Percentiles rank a stretch among this genome's conserved stretches.
phyloP scores from a whole-genome alignment of 2,888 invertebrate species.

The Drosophila rubida region DNA sequence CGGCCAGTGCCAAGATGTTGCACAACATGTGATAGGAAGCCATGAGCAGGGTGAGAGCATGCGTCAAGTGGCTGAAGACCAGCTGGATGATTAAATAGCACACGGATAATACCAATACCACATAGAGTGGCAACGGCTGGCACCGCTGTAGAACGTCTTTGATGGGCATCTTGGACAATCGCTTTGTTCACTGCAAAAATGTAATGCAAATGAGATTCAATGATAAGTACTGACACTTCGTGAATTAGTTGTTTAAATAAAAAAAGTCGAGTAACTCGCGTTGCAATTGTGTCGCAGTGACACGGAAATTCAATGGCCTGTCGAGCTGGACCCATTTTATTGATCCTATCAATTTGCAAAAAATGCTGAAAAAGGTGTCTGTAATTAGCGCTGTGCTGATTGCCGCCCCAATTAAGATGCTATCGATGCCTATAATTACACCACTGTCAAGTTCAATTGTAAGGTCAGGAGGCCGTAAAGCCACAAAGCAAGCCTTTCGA shows the following conservation, averaged over 20 bases:
- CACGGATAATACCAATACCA: conserved; percentile 90
- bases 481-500: not conserved
- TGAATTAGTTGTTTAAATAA: conserved; percentile 46
- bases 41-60: conserved; percentile 95
- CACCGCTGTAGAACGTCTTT: conserved; percentile 91
- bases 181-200: conserved; percentile 11
- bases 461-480: not conserved
- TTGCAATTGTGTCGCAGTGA: conserved; percentile 9
- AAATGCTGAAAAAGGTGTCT: conserved; percentile 11
- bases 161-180: conserved; percentile 88
- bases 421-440: conserved; percentile 5
- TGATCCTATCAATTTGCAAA: conserved; percentile 49
- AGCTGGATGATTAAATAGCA: conserved; percentile 93
- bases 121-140: conserved; percentile 90
- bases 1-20: conserved; percentile 93
- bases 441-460: conserved; percentile 16
- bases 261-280: not conserved
- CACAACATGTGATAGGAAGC: conserved; percentile 98
- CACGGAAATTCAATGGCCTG: conserved; percentile 28
- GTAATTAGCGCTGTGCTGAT: conserved; percentile 18
- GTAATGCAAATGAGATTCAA: not conserved
- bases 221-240: conserved; percentile 13
- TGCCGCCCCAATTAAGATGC: not conserved
- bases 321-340: conserved; percentile 42
- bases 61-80: conserved; percentile 94